Percentiles rank a stretch among this genome's conserved stretches.
Evolutionary conservation across 2,888 invertebrate genomes (phyloP).

Genomic region (Limenitis arthemis): DNA sequence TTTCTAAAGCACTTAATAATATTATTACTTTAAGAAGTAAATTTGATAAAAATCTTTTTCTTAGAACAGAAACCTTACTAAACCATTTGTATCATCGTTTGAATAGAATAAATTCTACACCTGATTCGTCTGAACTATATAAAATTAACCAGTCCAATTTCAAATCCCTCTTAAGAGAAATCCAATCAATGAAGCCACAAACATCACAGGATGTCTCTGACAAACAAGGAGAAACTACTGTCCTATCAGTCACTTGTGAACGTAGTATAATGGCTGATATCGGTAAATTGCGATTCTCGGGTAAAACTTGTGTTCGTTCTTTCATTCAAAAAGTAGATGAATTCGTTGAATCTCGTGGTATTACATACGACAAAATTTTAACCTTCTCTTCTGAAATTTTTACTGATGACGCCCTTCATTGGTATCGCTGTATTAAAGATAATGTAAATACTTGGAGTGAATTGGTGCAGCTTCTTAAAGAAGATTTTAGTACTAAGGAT

Average conservation of each 20-base stretch:
- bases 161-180: neutral
- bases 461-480: constrained; percentile 6
- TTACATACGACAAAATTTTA: constrained; percentile 11
- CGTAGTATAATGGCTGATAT: neutral
- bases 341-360: neutral
- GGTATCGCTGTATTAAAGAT: constrained; percentile 14
- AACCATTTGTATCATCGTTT: neutral
- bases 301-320: constrained; percentile 4
- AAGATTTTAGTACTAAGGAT: constrained; percentile 13
- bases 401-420: too few species aligned
- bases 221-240: too few species aligned
- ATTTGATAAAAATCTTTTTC: neutral
- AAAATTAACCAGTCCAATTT: neutral
- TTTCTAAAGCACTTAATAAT: constrained; percentile 13
- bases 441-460: constrained; percentile 10
- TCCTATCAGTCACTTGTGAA: constrained; percentile 5
- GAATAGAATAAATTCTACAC: neutral
- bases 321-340: neutral
- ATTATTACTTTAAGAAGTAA: neutral
- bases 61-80: neutral
- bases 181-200: neutral
- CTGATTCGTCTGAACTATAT: neutral
- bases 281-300: constrained; percentile 2
- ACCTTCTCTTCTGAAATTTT: constrained; percentile 15
- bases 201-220: neutral